Base-by-base conservation (phyloP, 2,113 vertebrate genomes). In the Seriola aureovittata region DNA sequence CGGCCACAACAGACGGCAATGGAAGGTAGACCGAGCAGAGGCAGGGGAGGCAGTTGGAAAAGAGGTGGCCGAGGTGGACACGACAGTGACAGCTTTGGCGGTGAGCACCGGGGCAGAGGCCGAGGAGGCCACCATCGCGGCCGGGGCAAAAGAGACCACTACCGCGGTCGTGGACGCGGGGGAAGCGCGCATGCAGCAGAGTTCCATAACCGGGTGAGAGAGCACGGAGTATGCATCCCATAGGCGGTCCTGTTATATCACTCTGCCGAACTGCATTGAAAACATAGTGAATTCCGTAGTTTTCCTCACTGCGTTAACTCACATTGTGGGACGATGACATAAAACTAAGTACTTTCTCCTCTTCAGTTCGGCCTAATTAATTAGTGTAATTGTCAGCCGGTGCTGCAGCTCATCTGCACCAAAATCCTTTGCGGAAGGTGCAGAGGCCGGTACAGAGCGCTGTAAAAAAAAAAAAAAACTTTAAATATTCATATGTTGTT, bases 141-240 rank as follows among this genome's bases (percentile, higher is more conserved):
- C 64, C 88, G 94, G 21, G 90, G 91, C 0, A 95, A 84, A 72
- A 91, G 93, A 69, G 94, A 95, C 62, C 88, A 93, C 82, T 57
- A 94, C 75, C 92, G 94, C 0, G 95, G 94, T 5, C 94, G 93
- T 59, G 95, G 93, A 50, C 91, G 91, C 8, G 88, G 84, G 0
- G 88, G 83, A 60, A 21, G 72, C 34, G 64, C 19, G 6, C 66
- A 23, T 4, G 74, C 57, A 7, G 38, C 82, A 8, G 73, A 81
- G 44, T 69, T 73, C 58, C 67, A 74, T 25, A 66, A 68, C 70
- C 59, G 80, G 92, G 92, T 94, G 80, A 94, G 89, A 75, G 21
- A 38, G 71, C 42, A 1, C 16, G 40, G 21, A 42, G 40, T 19
- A 17, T 17, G 7, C 7, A 13, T 14, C 3, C 9, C 23, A 34